A percentile compares a stretch with the other conserved stretches of the same genome.
These are phyloP conservation scores for Miniopterus natalensis DNA, from an alignment of 2,113 vertebrate genomes.

Conservation along the genomic window DNA sequence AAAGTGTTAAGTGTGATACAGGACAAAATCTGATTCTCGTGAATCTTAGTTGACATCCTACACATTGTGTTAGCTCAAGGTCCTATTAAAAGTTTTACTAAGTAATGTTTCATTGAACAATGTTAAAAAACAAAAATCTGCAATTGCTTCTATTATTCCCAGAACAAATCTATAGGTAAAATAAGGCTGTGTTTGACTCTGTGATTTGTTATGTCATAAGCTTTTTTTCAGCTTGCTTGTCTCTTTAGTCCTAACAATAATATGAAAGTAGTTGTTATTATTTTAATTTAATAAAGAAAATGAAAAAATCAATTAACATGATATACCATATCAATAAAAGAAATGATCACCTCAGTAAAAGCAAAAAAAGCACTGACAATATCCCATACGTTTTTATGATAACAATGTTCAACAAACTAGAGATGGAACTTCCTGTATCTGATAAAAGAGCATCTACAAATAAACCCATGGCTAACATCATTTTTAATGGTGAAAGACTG, in stretches of 20 bases:
- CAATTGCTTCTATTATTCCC: neutral
- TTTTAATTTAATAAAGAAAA: slow-evolving; percentile 21
- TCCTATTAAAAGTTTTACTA: neutral
- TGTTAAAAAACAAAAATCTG: neutral
- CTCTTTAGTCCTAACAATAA: neutral
- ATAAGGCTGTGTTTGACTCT: neutral
- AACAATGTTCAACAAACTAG: neutral
- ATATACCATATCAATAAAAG: neutral
- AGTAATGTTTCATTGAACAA: slow-evolving; percentile 17
- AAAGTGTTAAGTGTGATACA: neutral
- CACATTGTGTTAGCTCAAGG: neutral
- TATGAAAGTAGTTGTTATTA: neutral
- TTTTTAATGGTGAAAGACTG: neutral
- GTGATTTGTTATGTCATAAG: neutral
- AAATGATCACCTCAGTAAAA: neutral
- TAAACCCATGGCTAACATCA: neutral
- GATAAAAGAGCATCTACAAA: neutral
- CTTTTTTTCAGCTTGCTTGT: slow-evolving; percentile 1
- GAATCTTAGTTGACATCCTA: neutral
- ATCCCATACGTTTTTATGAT: neutral
- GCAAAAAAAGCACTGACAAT: neutral
- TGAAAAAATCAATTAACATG: neutral
- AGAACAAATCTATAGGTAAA: neutral
- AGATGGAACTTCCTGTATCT: neutral
- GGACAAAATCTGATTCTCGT: neutral